A percentile compares a stretch with the other conserved stretches of the same genome.
phyloP scores from a whole-genome alignment of 2,113 vertebrate species.

The Haliaeetus leucogaster region DNA sequence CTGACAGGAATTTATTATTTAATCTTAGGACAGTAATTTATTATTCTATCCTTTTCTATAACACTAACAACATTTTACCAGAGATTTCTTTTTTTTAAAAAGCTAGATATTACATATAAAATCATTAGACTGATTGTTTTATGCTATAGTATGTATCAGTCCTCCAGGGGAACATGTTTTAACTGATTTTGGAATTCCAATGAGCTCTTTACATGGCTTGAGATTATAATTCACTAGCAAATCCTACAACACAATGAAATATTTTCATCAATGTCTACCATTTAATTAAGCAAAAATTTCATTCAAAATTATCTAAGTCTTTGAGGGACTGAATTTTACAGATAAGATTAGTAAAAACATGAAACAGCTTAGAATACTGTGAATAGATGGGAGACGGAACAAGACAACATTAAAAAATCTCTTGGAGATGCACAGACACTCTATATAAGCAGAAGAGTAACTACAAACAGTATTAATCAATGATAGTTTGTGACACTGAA shows the following conservation, averaged over 20 bases:
- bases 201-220: background rate
- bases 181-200: background rate
- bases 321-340: background rate
- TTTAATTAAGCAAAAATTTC: background rate
- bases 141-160: background rate
- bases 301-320: background rate
- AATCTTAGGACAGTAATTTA: background rate
- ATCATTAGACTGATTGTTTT: background rate
- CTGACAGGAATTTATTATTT: slow-evolving; percentile 10
- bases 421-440: background rate
- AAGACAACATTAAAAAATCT: background rate
- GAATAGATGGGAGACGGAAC: background rate
- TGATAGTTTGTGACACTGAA: background rate
- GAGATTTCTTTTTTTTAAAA: background rate
- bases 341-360: background rate
- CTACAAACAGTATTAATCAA: background rate
- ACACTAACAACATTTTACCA: background rate
- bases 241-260: background rate
- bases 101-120: background rate
- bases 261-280: background rate
- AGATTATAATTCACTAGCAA: background rate
- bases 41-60: background rate
- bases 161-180: background rate
- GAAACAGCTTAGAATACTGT: background rate
- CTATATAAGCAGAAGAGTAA: background rate